phyloP scores from a whole-genome alignment of 2,888 invertebrate species.

The Macrophya annulata region DNA sequence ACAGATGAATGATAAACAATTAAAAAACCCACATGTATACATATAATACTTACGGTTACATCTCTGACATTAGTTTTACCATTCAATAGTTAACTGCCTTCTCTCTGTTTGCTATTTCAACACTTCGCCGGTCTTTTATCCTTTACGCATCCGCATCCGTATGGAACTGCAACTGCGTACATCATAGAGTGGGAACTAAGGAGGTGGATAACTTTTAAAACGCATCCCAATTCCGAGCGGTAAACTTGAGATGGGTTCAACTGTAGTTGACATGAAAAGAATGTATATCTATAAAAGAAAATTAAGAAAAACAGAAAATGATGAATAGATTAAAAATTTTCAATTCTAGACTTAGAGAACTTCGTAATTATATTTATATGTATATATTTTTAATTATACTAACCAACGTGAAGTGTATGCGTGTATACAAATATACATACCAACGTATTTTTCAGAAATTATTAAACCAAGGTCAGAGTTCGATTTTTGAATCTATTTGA shows the following conservation, averaged over 20 bases:
- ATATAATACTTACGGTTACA: not conserved
- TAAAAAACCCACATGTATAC: not conserved
- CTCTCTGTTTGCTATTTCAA: not conserved
- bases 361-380: not conserved
- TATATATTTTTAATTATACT: not conserved
- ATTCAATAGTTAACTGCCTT: not conserved
- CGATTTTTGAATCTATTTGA: constrained; percentile 12
- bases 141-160: not conserved
- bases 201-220: not conserved
- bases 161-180: not conserved
- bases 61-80: not conserved
- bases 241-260: not conserved
- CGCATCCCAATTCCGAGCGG: not conserved
- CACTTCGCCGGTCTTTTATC: not conserved
- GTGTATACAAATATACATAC: not conserved
- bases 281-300: not conserved
- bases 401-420: not conserved
- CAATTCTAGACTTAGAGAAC: not conserved
- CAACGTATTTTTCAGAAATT: not conserved
- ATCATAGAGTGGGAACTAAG: not conserved
- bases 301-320: not conserved
- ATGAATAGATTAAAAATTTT: not conserved
- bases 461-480: not conserved
- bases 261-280: not conserved
- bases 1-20: not conserved